phyloP scores from a whole-genome alignment of 2,797 vertebrate genomes.

The Mormyrops boulengeri region DNA sequence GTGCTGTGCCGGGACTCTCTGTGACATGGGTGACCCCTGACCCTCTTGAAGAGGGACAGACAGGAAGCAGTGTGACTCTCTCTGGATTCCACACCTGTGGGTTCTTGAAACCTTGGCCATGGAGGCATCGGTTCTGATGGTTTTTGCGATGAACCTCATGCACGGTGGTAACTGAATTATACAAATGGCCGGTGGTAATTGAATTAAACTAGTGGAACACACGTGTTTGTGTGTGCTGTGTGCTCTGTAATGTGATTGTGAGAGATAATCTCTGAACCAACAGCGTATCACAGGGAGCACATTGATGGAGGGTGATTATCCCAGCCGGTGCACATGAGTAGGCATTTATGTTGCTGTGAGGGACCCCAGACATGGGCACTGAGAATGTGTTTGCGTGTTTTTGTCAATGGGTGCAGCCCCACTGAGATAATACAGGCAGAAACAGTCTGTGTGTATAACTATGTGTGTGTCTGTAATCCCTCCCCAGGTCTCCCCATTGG shows the following conservation, averaged over 20 bases:
- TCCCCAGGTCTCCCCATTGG: slow-evolving; percentile 38
- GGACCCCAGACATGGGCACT: neutral
- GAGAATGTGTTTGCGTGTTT: neutral
- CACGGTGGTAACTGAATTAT: neutral
- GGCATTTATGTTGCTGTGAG: neutral
- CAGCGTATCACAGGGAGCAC: neutral
- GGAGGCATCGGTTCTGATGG: neutral
- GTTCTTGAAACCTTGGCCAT: neutral
- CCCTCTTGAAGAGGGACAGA: neutral
- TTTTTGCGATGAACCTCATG: neutral
- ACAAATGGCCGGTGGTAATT: neutral
- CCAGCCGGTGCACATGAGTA: neutral
- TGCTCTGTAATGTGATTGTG: neutral
- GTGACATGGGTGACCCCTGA: neutral
- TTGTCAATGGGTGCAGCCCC: neutral
- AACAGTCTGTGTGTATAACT: neutral
- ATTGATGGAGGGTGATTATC: neutral
- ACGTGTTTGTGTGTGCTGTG: neutral
- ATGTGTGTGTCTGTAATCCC: slow-evolving; percentile 8
- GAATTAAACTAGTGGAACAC: neutral
- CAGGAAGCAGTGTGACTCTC: neutral
- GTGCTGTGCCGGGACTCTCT: neutral
- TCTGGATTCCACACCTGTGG: neutral
- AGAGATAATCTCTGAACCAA: neutral
- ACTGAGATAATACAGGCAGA: neutral